These are phyloP conservation scores for Lucilia sericata DNA, from an alignment of 1,140 invertebrate genomes.

Conservation along the genomic window DNA sequence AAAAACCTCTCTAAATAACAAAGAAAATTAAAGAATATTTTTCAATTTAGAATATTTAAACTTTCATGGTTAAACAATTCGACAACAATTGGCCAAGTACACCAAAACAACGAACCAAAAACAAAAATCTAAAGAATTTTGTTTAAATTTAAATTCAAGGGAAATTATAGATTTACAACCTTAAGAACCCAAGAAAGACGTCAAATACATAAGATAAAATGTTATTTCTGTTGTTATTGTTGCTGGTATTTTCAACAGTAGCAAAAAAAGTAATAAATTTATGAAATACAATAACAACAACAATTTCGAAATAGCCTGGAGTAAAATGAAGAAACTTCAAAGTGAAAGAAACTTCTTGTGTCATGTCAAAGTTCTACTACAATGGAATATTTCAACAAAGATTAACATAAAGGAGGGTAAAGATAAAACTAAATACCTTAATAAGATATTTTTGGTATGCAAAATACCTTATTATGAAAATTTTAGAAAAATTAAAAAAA, in stretches of 20 bases:
- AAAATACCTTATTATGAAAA: too few species aligned
- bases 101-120: not conserved
- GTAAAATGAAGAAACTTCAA: conserved; percentile 11
- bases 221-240: too few species aligned
- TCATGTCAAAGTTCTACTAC: not conserved
- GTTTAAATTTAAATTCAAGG: not conserved
- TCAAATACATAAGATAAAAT: not conserved
- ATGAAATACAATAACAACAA: too few species aligned
- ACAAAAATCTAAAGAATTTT: conserved; percentile 6
- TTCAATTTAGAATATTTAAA: not conserved
- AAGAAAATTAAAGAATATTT: too few species aligned
- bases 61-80: not conserved
- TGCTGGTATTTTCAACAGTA: not conserved
- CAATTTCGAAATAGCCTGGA: not conserved
- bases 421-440: too few species aligned
- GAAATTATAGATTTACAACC: not conserved
- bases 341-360: not conserved
- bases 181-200: not conserved
- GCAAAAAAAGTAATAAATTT: not conserved
- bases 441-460: too few species aligned
- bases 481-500: too few species aligned
- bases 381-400: too few species aligned
- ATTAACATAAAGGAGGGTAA: too few species aligned
- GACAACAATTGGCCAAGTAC: not conserved
- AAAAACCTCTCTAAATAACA: too few species aligned